Evolutionary conservation across 2,888 invertebrate genomes (phyloP).

Genomic region (Caenorhabditis sp.): DNA sequence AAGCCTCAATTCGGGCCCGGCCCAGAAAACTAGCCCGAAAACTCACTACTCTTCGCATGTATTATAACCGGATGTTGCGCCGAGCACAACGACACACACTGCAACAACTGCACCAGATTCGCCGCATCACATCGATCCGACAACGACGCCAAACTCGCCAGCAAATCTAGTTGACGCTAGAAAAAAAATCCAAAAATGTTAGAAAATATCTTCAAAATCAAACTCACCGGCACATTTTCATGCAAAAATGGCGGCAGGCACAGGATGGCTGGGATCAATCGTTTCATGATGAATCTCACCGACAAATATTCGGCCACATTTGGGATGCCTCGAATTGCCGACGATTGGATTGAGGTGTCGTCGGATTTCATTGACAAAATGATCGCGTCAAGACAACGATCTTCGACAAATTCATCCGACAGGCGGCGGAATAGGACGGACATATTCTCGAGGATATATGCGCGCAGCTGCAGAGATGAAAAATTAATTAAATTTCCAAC

Average conservation of each 20-base stretch:
- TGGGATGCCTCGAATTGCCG: constrained; percentile 60
- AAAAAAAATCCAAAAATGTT: not conserved
- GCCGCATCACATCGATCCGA: constrained; percentile 66
- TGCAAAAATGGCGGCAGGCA: constrained; percentile 60
- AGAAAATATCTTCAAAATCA: not conserved
- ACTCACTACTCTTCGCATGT: constrained; percentile 55
- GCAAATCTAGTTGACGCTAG: constrained; percentile 65
- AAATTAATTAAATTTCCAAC: not conserved
- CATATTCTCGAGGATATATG: constrained; percentile 65
- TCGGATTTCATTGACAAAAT: constrained; percentile 52
- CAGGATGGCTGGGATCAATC: constrained; percentile 61
- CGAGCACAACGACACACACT: constrained; percentile 57
- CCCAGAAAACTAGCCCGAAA: not conserved
- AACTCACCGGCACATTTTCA: constrained; percentile 62
- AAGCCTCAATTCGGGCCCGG: no score
- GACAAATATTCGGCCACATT: constrained; percentile 63
- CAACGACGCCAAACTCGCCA: constrained; percentile 58
- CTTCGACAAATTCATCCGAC: constrained; percentile 66
- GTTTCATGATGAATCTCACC: constrained; percentile 55
- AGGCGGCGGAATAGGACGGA: constrained; percentile 63
- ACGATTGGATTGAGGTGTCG: constrained; percentile 53
- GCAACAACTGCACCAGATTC: constrained; percentile 54
- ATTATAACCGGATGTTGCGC: constrained; percentile 67
- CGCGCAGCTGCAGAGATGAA: constrained; percentile 54
- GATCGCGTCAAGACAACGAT: constrained; percentile 60